Percentiles rank a stretch among this genome's conserved stretches.
Conservation (phyloP, 2,113 vertebrate species). For the Entosphenus tridentatus region DNA sequence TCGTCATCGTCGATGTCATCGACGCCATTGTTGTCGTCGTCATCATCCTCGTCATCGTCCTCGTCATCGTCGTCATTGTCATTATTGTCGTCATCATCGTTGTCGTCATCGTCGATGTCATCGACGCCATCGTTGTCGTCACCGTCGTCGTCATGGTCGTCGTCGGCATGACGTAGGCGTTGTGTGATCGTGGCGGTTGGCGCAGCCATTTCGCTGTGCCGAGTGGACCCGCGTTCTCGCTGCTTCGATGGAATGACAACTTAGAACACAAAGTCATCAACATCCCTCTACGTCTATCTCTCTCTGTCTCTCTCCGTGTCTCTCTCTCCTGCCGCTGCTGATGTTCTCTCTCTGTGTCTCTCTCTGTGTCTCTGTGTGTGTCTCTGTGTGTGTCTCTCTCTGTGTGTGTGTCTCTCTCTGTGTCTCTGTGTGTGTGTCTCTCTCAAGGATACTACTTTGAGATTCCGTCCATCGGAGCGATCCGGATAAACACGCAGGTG, state of each 20-base stretch:
- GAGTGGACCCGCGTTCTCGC: neutral
- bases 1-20: no score
- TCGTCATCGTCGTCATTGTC: no score
- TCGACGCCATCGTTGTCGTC: no score
- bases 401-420: constrained; percentile 10
- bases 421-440: constrained; percentile 3
- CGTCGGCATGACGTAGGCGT: neutral
- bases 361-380: constrained; percentile 1
- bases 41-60: no score
- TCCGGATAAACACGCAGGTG: constrained; percentile 95
- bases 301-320: constrained; percentile 8
- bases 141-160: neutral
- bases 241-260: no score
- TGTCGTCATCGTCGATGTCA: no score
- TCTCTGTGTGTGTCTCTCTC: neutral
- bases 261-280: neutral
- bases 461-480: constrained; percentile 88
- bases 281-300: constrained; percentile 2
- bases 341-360: constrained; percentile 6
- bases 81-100: no score
- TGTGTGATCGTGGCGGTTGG: neutral
- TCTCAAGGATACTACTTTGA: constrained; percentile 90
- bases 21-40: no score
- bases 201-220: neutral
- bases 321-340: constrained; percentile 7